These are phyloP conservation scores for Pachypanchax playfairii DNA, from an alignment of 2,113 vertebrate genomes.

Conservation along the genomic window DNA sequence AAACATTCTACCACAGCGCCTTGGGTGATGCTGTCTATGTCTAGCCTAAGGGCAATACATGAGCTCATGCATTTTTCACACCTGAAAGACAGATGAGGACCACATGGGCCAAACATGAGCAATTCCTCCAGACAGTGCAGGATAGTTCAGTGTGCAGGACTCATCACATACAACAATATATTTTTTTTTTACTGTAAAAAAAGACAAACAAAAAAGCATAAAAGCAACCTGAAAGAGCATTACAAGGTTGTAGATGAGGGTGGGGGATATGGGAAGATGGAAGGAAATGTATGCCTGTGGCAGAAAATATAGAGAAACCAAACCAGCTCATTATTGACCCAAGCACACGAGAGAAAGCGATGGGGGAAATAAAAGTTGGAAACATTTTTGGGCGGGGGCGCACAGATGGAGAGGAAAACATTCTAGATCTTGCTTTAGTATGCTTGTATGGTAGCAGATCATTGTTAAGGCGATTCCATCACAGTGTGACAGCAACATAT, in stretches of 20 bases:
- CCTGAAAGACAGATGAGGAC: conserved; percentile 61
- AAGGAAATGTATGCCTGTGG: conserved; percentile 52
- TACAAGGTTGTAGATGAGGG: conserved; percentile 40
- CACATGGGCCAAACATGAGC: conserved; percentile 42
- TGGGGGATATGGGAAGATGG: conserved; percentile 31
- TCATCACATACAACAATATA: conserved; percentile 6
- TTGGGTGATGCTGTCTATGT: conserved; percentile 58
- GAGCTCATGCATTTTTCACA: conserved; percentile 68
- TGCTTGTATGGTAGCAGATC: conserved; percentile 7
- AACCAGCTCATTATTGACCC: conserved; percentile 71
- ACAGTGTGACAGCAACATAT: conserved; percentile 68
- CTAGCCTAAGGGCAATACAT: conserved; percentile 60
- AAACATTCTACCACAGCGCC: conserved; percentile 50
- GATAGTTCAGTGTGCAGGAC: background rate
- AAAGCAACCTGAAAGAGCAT: conserved; percentile 47
- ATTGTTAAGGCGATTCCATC: conserved; percentile 76
- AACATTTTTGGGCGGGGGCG: conserved; percentile 2
- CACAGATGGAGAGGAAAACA: conserved; percentile 17
- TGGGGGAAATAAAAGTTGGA: conserved; percentile 39
- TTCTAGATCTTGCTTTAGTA: conserved; percentile 19
- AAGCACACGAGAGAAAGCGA: conserved; percentile 20
- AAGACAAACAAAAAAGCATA: conserved; percentile 3
- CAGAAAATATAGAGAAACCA: conserved; percentile 42
- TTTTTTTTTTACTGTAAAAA: conserved; percentile 20
- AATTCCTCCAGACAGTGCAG: conserved; percentile 14